Percentiles rank a stretch among this genome's conserved stretches.
These are phyloP conservation scores for Lepidochrysops patricia DNA, from an alignment of 2,888 invertebrate genomes.

Conservation along the genomic window DNA sequence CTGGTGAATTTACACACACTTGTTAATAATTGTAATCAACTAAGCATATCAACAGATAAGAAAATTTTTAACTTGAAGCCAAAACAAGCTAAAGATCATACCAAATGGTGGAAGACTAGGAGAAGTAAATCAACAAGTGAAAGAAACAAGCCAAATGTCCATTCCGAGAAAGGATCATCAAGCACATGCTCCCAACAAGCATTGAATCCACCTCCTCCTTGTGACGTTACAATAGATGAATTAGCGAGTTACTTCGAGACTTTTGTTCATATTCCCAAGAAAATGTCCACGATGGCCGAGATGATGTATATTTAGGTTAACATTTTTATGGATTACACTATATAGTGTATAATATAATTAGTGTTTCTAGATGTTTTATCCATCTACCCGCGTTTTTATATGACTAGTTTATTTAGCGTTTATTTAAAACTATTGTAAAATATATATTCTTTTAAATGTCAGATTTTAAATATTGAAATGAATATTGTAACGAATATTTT, in stretches of 20 bases:
- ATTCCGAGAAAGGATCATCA: constrained; percentile 38
- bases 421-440: background rate
- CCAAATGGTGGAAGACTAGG: constrained; percentile 48
- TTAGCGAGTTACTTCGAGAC: constrained; percentile 96
- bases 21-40: constrained; percentile 60
- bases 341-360: background rate
- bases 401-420: background rate
- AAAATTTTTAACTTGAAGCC: constrained; percentile 24
- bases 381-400: background rate
- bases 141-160: constrained; percentile 26
- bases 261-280: constrained; percentile 96
- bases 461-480: background rate
- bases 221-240: constrained; percentile 95
- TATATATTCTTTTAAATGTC: constrained; percentile 7
- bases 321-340: background rate
- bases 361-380: background rate
- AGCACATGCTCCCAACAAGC: constrained; percentile 87
- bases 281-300: constrained; percentile 98
- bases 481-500: constrained; percentile 8
- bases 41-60: constrained; percentile 48
- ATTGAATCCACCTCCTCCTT: constrained; percentile 78
- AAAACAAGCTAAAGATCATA: constrained; percentile 32
- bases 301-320: constrained; percentile 95
- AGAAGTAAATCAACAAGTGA: constrained; percentile 29
- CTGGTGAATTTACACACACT: constrained; percentile 51